These are phyloP conservation scores for Silvanus unidentatus DNA, from an alignment of 2,888 invertebrate genomes.

Conservation along the genomic window DNA sequence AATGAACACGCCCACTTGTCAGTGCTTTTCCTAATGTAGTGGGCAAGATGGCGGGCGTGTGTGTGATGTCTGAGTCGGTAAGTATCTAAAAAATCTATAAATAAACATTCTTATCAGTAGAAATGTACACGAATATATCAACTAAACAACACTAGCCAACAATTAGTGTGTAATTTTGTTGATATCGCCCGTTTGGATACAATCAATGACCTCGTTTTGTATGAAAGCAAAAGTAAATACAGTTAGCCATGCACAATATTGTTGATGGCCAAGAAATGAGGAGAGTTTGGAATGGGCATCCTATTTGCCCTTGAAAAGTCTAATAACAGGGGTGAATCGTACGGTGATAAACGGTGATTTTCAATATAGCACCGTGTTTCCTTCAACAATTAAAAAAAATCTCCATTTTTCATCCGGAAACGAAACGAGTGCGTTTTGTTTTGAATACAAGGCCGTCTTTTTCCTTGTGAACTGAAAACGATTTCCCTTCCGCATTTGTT, in stretches of 20 bases:
- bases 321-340: too few species aligned
- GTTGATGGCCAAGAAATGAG: neutral
- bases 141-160: neutral
- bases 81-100: constrained; percentile 20
- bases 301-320: too few species aligned
- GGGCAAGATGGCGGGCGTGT: constrained; percentile 38
- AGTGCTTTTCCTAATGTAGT: constrained; percentile 21
- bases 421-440: too few species aligned
- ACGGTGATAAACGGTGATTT: too few species aligned
- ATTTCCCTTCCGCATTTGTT: too few species aligned
- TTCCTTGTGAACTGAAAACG: too few species aligned
- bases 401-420: too few species aligned
- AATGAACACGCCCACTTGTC: too few species aligned
- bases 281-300: too few species aligned
- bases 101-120: neutral
- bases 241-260: constrained; percentile 7
- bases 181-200: neutral
- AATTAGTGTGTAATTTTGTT: neutral
- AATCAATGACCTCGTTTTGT: constrained; percentile 6
- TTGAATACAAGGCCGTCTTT: too few species aligned
- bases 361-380: too few species aligned
- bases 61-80: constrained; percentile 39
- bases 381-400: too few species aligned
- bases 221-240: constrained; percentile 17
- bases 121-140: neutral